Conservation (phyloP, 1,140 invertebrate genomes). For the Hydropsyche tenuis region DNA sequence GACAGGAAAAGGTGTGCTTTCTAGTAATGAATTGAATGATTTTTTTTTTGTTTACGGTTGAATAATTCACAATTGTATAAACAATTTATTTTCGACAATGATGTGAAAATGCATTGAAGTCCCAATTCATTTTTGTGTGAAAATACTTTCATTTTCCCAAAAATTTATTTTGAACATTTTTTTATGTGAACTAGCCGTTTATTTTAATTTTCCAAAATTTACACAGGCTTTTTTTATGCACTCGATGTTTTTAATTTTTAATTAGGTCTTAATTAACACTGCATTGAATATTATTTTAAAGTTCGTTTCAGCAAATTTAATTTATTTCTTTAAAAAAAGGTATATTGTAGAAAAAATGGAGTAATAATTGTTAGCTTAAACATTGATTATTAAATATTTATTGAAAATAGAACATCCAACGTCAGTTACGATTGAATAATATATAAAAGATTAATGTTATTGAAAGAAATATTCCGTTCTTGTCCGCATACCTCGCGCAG, state of each 20-base stretch:
- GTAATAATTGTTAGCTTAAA: too few relatives aligned
- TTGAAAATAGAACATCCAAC: neutral
- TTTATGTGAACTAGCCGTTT: neutral
- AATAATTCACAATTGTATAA: neutral
- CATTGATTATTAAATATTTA: too few relatives aligned
- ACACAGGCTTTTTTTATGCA: too few relatives aligned
- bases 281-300: too few relatives aligned
- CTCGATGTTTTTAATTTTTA: too few relatives aligned
- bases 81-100: neutral
- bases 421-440: neutral
- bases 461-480: conserved; percentile 6
- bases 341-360: too few relatives aligned
- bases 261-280: too few relatives aligned
- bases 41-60: neutral
- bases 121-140: neutral
- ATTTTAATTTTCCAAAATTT: too few relatives aligned
- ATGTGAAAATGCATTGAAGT: conserved; percentile 10
- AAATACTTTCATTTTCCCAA: conserved; percentile 9
- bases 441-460: neutral
- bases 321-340: too few relatives aligned
- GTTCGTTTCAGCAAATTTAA: too few relatives aligned
- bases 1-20: conserved; percentile 27
- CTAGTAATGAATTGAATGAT: neutral
- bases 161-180: neutral
- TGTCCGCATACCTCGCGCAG: conserved; percentile 32